Conservation (phyloP, 2,888 invertebrate species). For the Psylliodes chrysocephalus region DNA sequence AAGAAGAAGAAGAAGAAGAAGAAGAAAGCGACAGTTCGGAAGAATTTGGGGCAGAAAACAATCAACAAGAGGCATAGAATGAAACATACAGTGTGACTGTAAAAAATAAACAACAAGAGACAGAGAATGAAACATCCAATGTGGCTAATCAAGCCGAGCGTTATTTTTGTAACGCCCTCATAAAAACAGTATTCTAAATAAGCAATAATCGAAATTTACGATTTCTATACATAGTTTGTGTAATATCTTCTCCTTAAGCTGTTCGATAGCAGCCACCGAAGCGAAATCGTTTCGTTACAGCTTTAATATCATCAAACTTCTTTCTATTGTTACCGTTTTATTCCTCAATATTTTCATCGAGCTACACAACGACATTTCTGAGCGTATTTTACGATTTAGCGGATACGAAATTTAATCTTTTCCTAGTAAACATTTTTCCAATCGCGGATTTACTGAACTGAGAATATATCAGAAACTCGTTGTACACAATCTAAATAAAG, state of each 20-base stretch:
- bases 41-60: too few relatives aligned
- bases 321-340: conserved; percentile 14
- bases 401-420: conserved; percentile 12
- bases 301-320: conserved; percentile 19
- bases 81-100: too few relatives aligned
- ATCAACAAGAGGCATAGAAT: too few relatives aligned
- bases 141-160: too few relatives aligned
- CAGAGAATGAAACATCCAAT: too few relatives aligned
- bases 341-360: conserved; percentile 3
- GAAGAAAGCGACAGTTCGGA: too few relatives aligned
- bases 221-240: conserved; percentile 7
- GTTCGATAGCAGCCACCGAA: not conserved
- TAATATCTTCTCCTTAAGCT: not conserved
- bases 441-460: conserved; percentile 15
- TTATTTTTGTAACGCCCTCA: too few relatives aligned
- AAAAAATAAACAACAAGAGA: too few relatives aligned
- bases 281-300: not conserved
- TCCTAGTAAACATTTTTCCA: conserved; percentile 17
- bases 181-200: too few relatives aligned
- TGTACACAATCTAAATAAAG: not conserved
- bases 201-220: too few relatives aligned
- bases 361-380: conserved; percentile 8
- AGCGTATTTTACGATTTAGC: conserved; percentile 16
- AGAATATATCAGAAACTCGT: conserved; percentile 9
- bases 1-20: too few relatives aligned